A percentile compares a stretch with the other conserved stretches of the same genome.
phyloP scores from a whole-genome alignment of 1,140 invertebrate genomes.

The Aphidius ervi region DNA sequence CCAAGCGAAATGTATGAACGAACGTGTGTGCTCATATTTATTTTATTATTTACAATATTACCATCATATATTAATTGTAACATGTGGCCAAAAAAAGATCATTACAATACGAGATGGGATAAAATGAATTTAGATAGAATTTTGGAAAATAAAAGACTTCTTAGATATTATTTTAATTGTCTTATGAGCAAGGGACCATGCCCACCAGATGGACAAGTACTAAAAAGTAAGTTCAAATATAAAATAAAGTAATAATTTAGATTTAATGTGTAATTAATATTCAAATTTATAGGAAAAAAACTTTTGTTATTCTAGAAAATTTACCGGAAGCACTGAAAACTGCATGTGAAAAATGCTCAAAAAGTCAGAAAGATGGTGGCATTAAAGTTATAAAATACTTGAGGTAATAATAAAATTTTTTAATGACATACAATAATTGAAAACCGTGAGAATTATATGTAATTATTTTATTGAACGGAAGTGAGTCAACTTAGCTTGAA shows the following conservation, averaged over 20 bases:
- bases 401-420: conserved; percentile 21
- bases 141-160: conserved; percentile 54
- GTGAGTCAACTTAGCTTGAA: neutral
- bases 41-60: conserved; percentile 13
- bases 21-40: conserved; percentile 18
- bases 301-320: conserved; percentile 24
- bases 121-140: conserved; percentile 57
- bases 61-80: conserved; percentile 18
- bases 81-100: conserved; percentile 24
- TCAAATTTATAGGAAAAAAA: neutral
- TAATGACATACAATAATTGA: neutral
- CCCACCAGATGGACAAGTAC: conserved; percentile 56
- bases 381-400: conserved; percentile 34
- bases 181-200: conserved; percentile 54
- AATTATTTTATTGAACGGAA: neutral
- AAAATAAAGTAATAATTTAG: neutral
- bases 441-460: too few relatives aligned
- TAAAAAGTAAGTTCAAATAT: conserved; percentile 55
- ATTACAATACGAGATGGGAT: conserved; percentile 50
- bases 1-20: conserved; percentile 23
- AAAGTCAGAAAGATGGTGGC: conserved; percentile 36
- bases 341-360: conserved; percentile 40
- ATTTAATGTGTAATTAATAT: neutral
- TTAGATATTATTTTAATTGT: conserved; percentile 59
- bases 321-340: conserved; percentile 41